Evolutionary conservation across 2,113 vertebrate genomes (phyloP).

Genomic region (Mustela nigripes): DNA sequence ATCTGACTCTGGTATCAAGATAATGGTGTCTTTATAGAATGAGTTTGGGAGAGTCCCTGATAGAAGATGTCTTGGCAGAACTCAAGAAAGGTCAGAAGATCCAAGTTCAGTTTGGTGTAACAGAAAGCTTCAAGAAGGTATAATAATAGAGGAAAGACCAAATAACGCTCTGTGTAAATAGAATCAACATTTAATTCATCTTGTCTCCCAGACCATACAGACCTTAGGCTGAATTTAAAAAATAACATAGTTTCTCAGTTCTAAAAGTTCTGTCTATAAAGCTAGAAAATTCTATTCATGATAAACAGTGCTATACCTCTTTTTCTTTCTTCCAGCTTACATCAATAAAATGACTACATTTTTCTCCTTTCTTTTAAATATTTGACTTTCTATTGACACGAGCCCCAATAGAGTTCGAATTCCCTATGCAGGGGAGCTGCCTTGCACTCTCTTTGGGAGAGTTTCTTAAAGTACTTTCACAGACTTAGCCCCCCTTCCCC

Average conservation of each 20-base stretch:
- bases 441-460: not conserved
- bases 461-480: not conserved
- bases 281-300: not conserved
- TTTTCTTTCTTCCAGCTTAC: conserved; percentile 23
- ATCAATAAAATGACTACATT: not conserved
- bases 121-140: not conserved
- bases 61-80: not conserved
- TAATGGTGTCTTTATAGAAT: not conserved
- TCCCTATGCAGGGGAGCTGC: not conserved
- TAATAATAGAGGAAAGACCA: not conserved
- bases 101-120: not conserved
- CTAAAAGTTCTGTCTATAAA: not conserved
- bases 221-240: not conserved
- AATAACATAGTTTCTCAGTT: not conserved
- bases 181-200: conserved; percentile 33
- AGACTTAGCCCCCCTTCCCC: not conserved
- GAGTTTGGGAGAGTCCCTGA: not conserved
- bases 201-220: not conserved
- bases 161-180: not conserved
- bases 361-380: conserved; percentile 38
- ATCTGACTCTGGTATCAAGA: not conserved
- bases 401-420: not conserved
- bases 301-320: not conserved
- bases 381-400: not conserved
- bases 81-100: not conserved